Base-by-base conservation (phyloP, 2,797 vertebrate genomes). In the Remorina albescens region DNA sequence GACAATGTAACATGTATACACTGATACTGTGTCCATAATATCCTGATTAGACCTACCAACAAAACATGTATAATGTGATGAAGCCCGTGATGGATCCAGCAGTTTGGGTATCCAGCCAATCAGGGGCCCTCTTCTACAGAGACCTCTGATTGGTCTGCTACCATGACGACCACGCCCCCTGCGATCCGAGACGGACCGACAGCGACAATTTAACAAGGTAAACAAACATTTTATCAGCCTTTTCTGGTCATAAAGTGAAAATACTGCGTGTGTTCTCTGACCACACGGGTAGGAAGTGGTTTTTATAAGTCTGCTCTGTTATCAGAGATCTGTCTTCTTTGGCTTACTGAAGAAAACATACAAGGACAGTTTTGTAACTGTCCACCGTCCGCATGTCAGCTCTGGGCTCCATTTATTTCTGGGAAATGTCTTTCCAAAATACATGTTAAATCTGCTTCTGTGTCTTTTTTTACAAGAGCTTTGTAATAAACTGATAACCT, bases 351-450 rank as follows among this genome's bases (percentile, higher is more conserved):
- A 73, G 13, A 32, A 36, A 32, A 60, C 57, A 54, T 39, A 49
- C 66, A 5, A 36, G 6, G 66, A 71, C 50, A 23, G 72, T 79
- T 71, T 79, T 68, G 46, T 83, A 81, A 69, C 63, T 67, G 69
- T 60, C 55, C 23, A 34, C 11, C 26, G 12, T n/a, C n/a, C n/a
- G 36, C 47, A 36, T 58, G 69, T 75, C 59, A 54, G 36, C 25
- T 74, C 5, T 5, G 26, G 21, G 4, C 5, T 34, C 76, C 16
- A 23, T 41, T 23, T 21, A 39, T 28, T 34, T 37, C 23, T 39
- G 5, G 8, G 34, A 19, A 25, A 2, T 55, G 4, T 58, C 39
- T 50, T 37, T 11, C 9, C 9, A 13, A 34, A 55, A 26, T 13
- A 21, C 8, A 12, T 25, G 12, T 13, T 9, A 12, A 8, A 42